These are phyloP conservation scores for rabbit (Oryctolagus cuniculus) DNA, from an alignment of 2,113 vertebrate genomes.

Conservation along the genomic window mOryCun1.1 NC_091452.1:15152001-15152500, in stretches of 20 bases:
- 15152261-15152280: background rate
- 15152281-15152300: background rate
- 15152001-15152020: background rate
- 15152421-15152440: background rate
- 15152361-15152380: background rate
- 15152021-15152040: background rate
- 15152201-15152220: background rate
- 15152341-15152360: background rate
- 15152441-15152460: background rate
- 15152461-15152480: too few species aligned
- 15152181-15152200: background rate
- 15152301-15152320: background rate
- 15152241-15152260: background rate
- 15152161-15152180: background rate
- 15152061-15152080: background rate
- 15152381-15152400: background rate
- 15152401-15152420: background rate
- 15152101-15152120: background rate
- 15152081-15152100: background rate
- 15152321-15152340: background rate
- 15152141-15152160: background rate
- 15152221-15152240: background rate
- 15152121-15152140: background rate
- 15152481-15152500: background rate
- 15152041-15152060: background rate